These are phyloP conservation scores for Ennomos quercinarius DNA, from an alignment of 2,888 invertebrate species.

Conservation along the genomic window DNA sequence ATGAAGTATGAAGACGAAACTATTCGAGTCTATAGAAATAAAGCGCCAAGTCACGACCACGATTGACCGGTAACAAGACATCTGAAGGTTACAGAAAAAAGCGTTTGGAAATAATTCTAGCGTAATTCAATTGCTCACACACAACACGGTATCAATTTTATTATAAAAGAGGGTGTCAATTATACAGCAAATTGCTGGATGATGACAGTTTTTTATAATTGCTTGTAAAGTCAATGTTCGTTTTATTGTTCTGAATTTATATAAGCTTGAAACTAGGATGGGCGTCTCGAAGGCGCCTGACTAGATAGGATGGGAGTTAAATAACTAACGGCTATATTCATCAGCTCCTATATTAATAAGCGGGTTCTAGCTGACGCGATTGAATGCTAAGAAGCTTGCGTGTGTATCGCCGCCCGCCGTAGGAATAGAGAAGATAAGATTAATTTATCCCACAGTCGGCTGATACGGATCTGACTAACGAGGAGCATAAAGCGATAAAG, in stretches of 20 bases:
- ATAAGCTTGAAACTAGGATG: conserved; percentile 10
- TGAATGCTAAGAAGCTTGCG: conserved; percentile 30
- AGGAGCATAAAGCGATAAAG: conserved; percentile 49
- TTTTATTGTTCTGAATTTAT: conserved; percentile 26
- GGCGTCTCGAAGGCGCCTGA: conserved; percentile 35
- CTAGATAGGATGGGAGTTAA: conserved; percentile 17
- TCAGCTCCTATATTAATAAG: conserved; percentile 27
- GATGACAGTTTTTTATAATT: conserved; percentile 21
- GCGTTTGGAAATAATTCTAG: neutral
- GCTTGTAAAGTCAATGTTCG: conserved; percentile 3
- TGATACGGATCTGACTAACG: conserved; percentile 50
- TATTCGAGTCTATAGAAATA: conserved; percentile 4
- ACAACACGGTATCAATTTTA: neutral
- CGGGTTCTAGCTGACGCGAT: conserved; percentile 21
- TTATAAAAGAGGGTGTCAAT: neutral
- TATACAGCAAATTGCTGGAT: conserved; percentile 15
- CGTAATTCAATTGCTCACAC: neutral
- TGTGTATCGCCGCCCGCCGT: conserved; percentile 7
- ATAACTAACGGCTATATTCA: conserved; percentile 27
- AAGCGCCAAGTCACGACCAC: conserved; percentile 11
- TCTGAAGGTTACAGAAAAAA: conserved; percentile 12
- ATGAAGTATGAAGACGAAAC: conserved; percentile 11
- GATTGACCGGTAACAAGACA: conserved; percentile 6
- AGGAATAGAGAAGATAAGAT: conserved; percentile 39
- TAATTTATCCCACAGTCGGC: conserved; percentile 42